Evolutionary conservation across 2,888 invertebrate genomes (phyloP).

Genomic region (Germaria angustata): DNA sequence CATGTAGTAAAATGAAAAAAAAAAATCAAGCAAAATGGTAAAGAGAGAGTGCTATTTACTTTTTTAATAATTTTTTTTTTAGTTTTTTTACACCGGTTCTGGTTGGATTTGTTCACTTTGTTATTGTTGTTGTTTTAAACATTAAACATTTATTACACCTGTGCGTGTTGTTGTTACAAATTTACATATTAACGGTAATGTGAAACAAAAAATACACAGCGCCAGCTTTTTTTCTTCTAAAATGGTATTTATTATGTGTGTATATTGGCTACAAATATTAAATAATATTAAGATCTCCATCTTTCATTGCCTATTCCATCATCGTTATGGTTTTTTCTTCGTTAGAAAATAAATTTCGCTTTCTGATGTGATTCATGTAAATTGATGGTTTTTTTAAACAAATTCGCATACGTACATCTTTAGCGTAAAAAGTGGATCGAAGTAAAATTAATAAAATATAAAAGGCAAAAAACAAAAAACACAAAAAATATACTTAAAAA

Average conservation of each 20-base stretch:
- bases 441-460: constrained; percentile 12
- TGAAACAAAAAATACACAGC: constrained; percentile 2
- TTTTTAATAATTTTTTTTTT: not conserved
- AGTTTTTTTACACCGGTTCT: constrained; percentile 48
- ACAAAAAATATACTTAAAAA: constrained; percentile 22
- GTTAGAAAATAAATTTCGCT: constrained; percentile 57
- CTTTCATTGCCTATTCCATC: not conserved
- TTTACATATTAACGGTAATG: constrained; percentile 34
- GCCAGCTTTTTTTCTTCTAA: constrained; percentile 2
- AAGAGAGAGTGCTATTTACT: constrained; percentile 51
- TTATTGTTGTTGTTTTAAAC: not conserved
- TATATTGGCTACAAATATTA: constrained; percentile 34
- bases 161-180: constrained; percentile 19
- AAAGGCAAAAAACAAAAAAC: not conserved
- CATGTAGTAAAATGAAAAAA: constrained; percentile 31
- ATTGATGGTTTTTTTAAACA: constrained; percentile 11
- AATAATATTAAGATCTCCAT: constrained; percentile 54
- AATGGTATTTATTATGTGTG: constrained; percentile 19
- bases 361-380: constrained; percentile 45
- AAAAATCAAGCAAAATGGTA: constrained; percentile 40
- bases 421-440: constrained; percentile 35
- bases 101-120: constrained; percentile 15
- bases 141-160: constrained; percentile 6
- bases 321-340: constrained; percentile 6
- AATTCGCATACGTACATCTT: constrained; percentile 50